These are phyloP conservation scores for Pocillopora meandrina DNA, from an alignment of 92 coral and sea anemone species.

Conservation along the genomic window DNA sequence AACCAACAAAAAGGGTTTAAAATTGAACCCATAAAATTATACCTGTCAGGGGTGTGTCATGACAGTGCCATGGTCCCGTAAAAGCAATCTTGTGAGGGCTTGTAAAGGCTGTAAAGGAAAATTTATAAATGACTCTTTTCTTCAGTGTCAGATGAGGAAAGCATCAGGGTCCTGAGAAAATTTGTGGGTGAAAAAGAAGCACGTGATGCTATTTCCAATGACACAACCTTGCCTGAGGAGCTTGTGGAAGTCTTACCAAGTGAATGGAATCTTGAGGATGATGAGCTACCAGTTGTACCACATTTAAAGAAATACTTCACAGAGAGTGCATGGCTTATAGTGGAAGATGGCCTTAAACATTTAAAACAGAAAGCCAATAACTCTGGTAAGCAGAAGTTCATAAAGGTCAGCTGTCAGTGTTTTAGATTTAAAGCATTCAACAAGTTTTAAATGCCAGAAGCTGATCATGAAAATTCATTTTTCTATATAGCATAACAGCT, in stretches of 20 bases:
- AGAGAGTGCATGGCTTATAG: slow-evolving; percentile 19
- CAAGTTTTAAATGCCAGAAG: slow-evolving; percentile 6
- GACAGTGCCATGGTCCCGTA: neutral
- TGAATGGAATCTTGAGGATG: slow-evolving; percentile 6
- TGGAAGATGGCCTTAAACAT: neutral
- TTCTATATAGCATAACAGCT: slow-evolving; percentile 14
- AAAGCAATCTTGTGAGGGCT: slow-evolving; percentile 24
- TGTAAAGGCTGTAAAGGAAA: slow-evolving; percentile 17
- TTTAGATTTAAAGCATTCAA: neutral
- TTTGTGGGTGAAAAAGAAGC: slow-evolving; percentile 26
- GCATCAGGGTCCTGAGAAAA: slow-evolving; percentile 11
- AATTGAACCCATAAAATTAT: slow-evolving; percentile 1
- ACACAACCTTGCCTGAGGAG: no score
- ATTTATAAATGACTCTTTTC: slow-evolving; percentile 4
- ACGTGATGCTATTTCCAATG: neutral
- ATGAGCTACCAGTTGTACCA: slow-evolving; percentile 20
- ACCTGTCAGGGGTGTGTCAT: neutral
- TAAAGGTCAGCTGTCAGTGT: slow-evolving; percentile 18
- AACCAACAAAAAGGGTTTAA: slow-evolving; percentile 6
- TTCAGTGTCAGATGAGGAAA: slow-evolving; percentile 35
- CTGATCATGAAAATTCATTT: slow-evolving; percentile 4
- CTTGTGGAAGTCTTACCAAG: slow-evolving; percentile 16
- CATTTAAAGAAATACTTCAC: slow-evolving; percentile 16
- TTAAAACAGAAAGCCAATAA: slow-evolving; percentile 3
- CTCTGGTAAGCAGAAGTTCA: slow-evolving; percentile 1